Conservation (phyloP, 2,888 invertebrate genomes). For the Carcina quercana region DNA sequence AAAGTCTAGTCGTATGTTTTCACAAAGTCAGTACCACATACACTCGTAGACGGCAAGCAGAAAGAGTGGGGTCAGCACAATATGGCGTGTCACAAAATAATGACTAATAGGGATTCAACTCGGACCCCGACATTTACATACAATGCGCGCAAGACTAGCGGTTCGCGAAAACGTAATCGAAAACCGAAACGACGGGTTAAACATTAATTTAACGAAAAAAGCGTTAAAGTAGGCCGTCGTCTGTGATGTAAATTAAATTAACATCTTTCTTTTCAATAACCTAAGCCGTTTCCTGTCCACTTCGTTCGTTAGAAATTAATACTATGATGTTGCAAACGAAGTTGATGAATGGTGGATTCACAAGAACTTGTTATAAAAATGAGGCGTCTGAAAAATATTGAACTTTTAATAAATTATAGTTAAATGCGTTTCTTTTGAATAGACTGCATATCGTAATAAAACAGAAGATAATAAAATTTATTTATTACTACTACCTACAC, state of each 20-base stretch:
- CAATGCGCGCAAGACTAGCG: constrained; percentile 37
- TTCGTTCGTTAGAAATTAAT: constrained; percentile 24
- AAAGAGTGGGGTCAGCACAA: neutral
- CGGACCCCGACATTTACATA: constrained; percentile 36
- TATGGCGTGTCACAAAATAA: neutral
- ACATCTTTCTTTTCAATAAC: constrained; percentile 27
- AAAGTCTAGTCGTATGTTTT: too few species aligned
- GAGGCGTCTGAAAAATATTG: constrained; percentile 13
- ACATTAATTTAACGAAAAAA: constrained; percentile 16
- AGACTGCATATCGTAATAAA: too few species aligned
- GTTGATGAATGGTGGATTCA: constrained; percentile 23
- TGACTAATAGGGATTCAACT: neutral
- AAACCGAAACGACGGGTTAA: constrained; percentile 26
- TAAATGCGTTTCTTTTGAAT: too few species aligned
- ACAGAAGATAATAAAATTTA: too few species aligned
- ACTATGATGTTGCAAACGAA: constrained; percentile 18
- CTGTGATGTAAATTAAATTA: constrained; percentile 29
- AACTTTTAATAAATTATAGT: too few species aligned
- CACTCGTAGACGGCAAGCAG: too few species aligned
- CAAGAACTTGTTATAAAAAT: constrained; percentile 12
- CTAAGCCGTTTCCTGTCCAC: constrained; percentile 28
- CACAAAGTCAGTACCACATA: too few species aligned
- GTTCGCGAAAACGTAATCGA: constrained; percentile 29
- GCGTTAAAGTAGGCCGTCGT: constrained; percentile 24
- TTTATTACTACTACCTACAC: too few species aligned